Evolutionary conservation across 2,797 vertebrate genomes (phyloP).

Genomic region (Lacerta viridis): DNA sequence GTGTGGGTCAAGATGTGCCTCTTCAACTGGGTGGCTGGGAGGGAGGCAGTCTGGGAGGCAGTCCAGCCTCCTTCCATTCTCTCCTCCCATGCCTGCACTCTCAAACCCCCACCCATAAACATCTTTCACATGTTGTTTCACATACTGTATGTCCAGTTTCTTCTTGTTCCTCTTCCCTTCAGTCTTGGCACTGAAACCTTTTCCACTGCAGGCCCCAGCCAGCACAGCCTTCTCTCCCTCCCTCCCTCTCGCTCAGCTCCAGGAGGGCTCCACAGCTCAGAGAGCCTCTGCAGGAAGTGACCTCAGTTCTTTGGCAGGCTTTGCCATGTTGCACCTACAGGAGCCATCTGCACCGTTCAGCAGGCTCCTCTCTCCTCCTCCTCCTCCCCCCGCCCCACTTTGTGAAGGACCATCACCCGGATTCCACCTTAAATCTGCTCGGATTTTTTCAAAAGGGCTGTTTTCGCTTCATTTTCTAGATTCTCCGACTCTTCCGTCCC

Average conservation of each 20-base stretch:
- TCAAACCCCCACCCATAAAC: background rate
- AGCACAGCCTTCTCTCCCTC: constrained; percentile 58
- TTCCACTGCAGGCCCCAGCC: constrained; percentile 18
- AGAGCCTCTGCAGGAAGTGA: constrained; percentile 72
- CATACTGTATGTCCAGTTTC: background rate
- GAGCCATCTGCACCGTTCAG: constrained; percentile 43
- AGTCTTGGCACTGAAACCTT: constrained; percentile 8
- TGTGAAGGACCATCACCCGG: background rate
- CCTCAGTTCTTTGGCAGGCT: constrained; percentile 75
- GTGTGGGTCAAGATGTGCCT: background rate
- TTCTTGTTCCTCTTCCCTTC: constrained; percentile 58
- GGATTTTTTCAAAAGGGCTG: background rate
- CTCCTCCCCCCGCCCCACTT: background rate
- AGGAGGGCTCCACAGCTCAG: background rate
- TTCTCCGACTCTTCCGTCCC: too few relatives aligned
- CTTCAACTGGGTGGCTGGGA: background rate
- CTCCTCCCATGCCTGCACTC: background rate
- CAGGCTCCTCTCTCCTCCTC: background rate
- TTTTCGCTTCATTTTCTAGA: background rate
- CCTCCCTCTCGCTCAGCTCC: constrained; percentile 46
- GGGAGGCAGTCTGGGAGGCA: too few relatives aligned
- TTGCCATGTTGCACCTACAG: constrained; percentile 50
- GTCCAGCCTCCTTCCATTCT: background rate
- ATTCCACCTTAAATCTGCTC: background rate
- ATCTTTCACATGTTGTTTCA: background rate